These are phyloP conservation scores for Creontiades dilutus DNA, from an alignment of 2,888 invertebrate genomes.

Conservation along the genomic window DNA sequence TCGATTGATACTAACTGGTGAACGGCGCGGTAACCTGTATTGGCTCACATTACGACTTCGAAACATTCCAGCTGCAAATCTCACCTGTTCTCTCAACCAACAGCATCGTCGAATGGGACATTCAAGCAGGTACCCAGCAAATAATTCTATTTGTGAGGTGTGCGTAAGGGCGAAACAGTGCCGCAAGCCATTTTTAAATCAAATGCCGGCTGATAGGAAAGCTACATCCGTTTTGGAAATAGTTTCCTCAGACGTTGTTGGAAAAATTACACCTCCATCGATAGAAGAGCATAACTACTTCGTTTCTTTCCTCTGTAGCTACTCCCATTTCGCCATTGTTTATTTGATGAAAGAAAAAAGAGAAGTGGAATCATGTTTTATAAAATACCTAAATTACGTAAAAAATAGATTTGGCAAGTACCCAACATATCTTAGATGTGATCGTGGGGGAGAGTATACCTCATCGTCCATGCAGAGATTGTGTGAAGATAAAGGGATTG, in stretches of 20 bases:
- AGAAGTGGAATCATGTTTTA: neutral
- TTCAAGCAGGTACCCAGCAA: no score
- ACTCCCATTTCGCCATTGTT: neutral
- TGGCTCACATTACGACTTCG: no score
- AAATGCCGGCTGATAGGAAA: neutral
- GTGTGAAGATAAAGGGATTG: neutral
- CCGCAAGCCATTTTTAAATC: neutral
- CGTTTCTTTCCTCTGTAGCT: neutral
- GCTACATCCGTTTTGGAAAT: neutral
- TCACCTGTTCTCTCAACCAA: no score
- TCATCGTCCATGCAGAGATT: slow-evolving; percentile 37
- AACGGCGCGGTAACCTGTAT: no score
- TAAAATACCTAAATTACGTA: neutral
- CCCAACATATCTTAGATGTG: slow-evolving; percentile 24
- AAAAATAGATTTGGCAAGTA: neutral
- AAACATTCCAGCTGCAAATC: no score
- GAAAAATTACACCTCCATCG: neutral
- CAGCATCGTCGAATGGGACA: no score
- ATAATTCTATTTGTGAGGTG: neutral
- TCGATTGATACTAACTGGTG: no score
- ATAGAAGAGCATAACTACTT: neutral
- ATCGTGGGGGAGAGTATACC: slow-evolving; percentile 43
- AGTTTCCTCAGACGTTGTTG: neutral
- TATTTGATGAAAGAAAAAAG: neutral
- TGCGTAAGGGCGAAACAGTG: neutral